A percentile compares a stretch with the other conserved stretches of the same genome.
Conservation (phyloP, 1,140 invertebrate species). For the Saccostrea cuccullata region DNA sequence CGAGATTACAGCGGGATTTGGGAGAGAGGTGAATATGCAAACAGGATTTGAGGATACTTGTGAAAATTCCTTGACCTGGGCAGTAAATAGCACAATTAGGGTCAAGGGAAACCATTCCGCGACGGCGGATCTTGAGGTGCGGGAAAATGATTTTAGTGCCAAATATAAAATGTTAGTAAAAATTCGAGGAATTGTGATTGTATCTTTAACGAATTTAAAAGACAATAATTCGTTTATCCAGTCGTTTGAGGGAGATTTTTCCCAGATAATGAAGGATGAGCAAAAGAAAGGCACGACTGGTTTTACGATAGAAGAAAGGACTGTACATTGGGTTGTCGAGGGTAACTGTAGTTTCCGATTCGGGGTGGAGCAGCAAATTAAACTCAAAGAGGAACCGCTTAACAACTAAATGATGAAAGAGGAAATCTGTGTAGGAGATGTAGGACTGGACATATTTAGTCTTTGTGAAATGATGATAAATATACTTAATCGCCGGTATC, state of each 20-base stretch:
- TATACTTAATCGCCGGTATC: background rate
- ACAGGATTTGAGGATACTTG: constrained; percentile 77
- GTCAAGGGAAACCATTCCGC: constrained; percentile 77
- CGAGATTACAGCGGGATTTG: constrained; percentile 79
- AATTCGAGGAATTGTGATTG: constrained; percentile 76
- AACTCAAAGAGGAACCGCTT: constrained; percentile 66
- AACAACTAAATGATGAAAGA: background rate
- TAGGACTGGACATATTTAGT: background rate
- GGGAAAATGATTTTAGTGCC: constrained; percentile 78
- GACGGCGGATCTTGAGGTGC: constrained; percentile 78
- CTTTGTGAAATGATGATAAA: background rate
- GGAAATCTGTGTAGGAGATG: too few species aligned
- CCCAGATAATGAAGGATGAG: constrained; percentile 71
- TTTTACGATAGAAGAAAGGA: constrained; percentile 67
- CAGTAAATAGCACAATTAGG: constrained; percentile 79
- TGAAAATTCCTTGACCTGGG: constrained; percentile 79
- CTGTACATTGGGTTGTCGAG: constrained; percentile 69
- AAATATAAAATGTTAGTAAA: constrained; percentile 76
- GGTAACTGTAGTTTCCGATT: constrained; percentile 76
- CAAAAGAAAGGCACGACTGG: constrained; percentile 61
- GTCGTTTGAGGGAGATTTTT: constrained; percentile 75
- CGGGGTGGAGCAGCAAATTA: constrained; percentile 76
- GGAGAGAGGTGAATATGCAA: constrained; percentile 79
- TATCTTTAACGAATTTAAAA: constrained; percentile 75
- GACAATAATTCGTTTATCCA: constrained; percentile 78